Evolutionary conservation across 2,113 vertebrate genomes (phyloP).

Genomic region (Penelope pileata): DNA sequence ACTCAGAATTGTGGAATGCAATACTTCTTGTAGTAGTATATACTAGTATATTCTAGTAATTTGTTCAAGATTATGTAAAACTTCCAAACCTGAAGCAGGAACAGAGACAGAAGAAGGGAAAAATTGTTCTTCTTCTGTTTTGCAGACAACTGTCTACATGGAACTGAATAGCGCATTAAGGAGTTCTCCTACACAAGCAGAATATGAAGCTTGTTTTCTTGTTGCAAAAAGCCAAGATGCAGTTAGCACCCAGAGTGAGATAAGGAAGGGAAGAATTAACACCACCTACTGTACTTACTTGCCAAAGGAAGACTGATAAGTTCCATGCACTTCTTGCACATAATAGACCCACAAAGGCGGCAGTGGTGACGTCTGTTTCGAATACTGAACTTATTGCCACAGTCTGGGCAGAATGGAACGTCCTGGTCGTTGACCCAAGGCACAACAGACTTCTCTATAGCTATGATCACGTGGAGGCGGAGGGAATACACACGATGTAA

Average conservation of each 20-base stretch:
- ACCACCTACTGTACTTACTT: constrained; percentile 77
- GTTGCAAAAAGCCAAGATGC: not conserved
- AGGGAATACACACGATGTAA: not conserved
- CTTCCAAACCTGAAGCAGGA: not conserved
- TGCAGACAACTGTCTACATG: not conserved
- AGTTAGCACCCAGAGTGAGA: not conserved
- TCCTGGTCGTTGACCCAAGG: constrained; percentile 97
- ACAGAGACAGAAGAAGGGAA: not conserved
- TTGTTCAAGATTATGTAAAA: not conserved
- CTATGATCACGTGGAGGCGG: constrained; percentile 64
- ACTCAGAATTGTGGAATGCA: not conserved
- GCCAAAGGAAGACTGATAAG: constrained; percentile 89
- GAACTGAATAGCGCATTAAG: not conserved
- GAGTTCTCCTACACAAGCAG: not conserved
- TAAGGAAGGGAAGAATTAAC: not conserved
- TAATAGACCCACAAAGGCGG: constrained; percentile 96
- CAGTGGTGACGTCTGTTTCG: constrained; percentile 96
- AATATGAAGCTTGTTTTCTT: not conserved
- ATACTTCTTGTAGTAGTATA: not conserved
- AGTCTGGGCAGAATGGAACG: constrained; percentile 97
- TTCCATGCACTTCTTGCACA: constrained; percentile 95
- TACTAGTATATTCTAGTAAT: not conserved
- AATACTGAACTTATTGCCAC: constrained; percentile 92
- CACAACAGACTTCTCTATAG: constrained; percentile 94
- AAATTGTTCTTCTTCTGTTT: not conserved